Percentiles rank a stretch among this genome's conserved stretches.
Conservation (phyloP, 1,140 invertebrate species). For the Dreissena polymorpha region DNA sequence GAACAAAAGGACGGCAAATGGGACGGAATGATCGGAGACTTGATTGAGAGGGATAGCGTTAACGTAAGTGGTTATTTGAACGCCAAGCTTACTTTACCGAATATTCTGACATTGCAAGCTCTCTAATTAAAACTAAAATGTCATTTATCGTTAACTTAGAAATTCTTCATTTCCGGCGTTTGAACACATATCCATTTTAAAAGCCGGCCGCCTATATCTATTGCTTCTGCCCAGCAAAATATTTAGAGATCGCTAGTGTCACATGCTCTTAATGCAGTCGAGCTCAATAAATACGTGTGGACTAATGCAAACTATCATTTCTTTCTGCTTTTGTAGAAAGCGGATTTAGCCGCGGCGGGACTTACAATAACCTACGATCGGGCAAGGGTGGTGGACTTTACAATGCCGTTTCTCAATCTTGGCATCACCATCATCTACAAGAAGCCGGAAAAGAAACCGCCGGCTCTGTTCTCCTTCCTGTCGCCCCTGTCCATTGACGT, state of each 20-base stretch:
- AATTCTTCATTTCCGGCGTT: too few species aligned
- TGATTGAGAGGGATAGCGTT: constrained; percentile 87
- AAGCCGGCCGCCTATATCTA: too few species aligned
- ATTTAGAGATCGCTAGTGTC: too few species aligned
- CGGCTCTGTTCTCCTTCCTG: constrained; percentile 95
- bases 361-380: too few species aligned
- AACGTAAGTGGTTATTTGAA: constrained; percentile 51
- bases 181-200: too few species aligned
- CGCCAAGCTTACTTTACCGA: too few species aligned
- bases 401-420: constrained; percentile 78
- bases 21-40: constrained; percentile 97
- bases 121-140: too few species aligned
- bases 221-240: too few species aligned
- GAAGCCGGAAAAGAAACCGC: constrained; percentile 83
- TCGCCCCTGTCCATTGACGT: constrained; percentile 92
- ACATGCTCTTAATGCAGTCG: too few species aligned
- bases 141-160: too few species aligned
- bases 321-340: constrained; percentile 67
- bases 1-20: constrained; percentile 86
- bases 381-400: constrained; percentile 77
- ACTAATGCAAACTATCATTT: background rate
- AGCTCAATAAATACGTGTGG: too few species aligned
- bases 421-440: constrained; percentile 79
- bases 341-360: constrained; percentile 77
- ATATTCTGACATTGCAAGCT: too few species aligned